These are phyloP conservation scores for Donacobius atricapilla DNA, from an alignment of 2,113 vertebrate genomes.

Conservation along the genomic window DNA sequence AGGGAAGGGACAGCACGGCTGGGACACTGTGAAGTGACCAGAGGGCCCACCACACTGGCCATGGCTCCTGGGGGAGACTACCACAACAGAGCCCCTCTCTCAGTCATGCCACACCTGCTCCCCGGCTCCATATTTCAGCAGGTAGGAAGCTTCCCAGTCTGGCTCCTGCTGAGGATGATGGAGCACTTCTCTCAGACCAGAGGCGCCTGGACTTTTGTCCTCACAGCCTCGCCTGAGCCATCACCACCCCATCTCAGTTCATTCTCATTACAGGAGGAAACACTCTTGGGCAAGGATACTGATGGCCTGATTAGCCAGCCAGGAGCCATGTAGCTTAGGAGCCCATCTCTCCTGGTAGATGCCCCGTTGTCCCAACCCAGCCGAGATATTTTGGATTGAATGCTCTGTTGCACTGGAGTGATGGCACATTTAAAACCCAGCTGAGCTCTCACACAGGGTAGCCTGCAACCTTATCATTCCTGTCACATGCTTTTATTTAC, in stretches of 20 bases:
- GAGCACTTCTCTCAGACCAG: neutral
- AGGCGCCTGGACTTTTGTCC: fast-evolving
- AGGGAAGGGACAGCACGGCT: neutral
- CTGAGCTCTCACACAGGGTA: neutral
- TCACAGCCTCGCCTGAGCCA: neutral
- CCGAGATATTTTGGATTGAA: neutral
- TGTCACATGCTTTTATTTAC: constrained; percentile 65
- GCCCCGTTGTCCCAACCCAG: neutral
- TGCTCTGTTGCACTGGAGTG: neutral
- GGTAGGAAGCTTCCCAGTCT: neutral
- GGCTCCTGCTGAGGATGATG: neutral
- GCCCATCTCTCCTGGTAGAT: neutral
- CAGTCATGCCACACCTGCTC: neutral
- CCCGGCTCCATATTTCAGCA: neutral
- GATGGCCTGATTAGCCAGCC: neutral
- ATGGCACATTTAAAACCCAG: neutral
- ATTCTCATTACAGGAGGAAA: neutral
- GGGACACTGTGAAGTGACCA: neutral
- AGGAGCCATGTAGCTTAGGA: neutral
- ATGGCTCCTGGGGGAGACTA: fast-evolving
- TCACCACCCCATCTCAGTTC: neutral
- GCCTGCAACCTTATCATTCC: constrained; percentile 40
- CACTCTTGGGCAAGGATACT: neutral
- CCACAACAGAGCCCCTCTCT: fast-evolving
- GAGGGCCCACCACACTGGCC: fast-evolving